Evolutionary conservation across 2,113 vertebrate species (phyloP), one percentile per base, ranked within the genome.

Genomic region (Nicator chloris): DNA sequence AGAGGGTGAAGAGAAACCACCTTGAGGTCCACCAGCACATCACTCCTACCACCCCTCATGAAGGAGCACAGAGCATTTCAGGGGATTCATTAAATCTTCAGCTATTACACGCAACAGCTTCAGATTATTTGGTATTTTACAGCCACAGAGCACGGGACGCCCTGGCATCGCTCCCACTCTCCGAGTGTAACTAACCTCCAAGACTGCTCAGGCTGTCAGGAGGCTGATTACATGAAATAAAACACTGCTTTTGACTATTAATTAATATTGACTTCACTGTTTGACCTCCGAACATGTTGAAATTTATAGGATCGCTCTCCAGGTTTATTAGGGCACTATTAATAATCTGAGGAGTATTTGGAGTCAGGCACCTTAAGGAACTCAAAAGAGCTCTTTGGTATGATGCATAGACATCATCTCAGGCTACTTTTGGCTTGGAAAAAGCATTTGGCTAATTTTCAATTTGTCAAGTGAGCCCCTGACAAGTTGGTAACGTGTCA

Each of bases 241-340:
- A 96, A 96, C 93, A 95, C 80, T 65, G 77, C 80, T 86, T 94
- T 91, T 97, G 92, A 93, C 95, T 97, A 94, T 95, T 95, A 97
- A 96, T 96, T 97, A 97, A 97, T 96, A 96, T 92, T 88, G 93
- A 96, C 95, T 96, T 97, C 95, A 86, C 72, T 44, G 69, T 37
- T 35, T 94, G 90, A 96, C 94, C 90, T 66, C 50, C 1, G 42
- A 83, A 93, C 69, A 71, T 31, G 92, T 18, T 84, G 92, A 92
- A 96, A 95, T 96, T 96, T 95, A 96, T 93, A 95, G 88, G 82
- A 86, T 92, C 23, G 1, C 86, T 90, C 88, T 92, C 72, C 92
- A 88, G 95, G 93, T 96, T 96, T 97, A 96, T 95, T 96, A 96
- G 94, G 88, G 77, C 83, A 33, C 94, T 68, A 92, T 96, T 96